Evolutionary conservation across 2,797 vertebrate species (phyloP), one percentile per base, ranked within the genome.

Genomic region (Sparidentex hasta): DNA sequence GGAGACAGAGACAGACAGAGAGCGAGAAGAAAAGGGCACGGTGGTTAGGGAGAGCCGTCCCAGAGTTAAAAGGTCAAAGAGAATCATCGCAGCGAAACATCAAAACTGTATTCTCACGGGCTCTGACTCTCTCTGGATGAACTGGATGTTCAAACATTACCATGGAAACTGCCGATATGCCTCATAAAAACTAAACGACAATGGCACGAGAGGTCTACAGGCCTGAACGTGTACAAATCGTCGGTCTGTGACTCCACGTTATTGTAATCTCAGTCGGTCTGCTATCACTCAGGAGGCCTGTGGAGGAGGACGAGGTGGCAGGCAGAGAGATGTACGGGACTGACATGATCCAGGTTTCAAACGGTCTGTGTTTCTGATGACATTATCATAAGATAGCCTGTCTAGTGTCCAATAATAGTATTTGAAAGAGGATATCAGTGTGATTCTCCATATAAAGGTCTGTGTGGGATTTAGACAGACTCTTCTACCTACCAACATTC

Each of bases 61-160:
- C 50, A 51, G 38, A 85, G 81, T 77, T 75, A 65, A 85, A 91
- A 90, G 87, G 90, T 91, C 88, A 89, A 38, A 6, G 52, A 58
- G 69, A 77, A 79, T 57, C 81, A 86, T 85, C 80, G 67, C 65
- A 61, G 75, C 74, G 27, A 58, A 87, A 80, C 70, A 61, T 66
- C 69, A 25, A 3, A 71, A 18, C 71, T 50, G 68, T 54, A 62
- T 27, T 44, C 77, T 70, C 58, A 47, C 44, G 7, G 44, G 41
- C 61, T 50, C 65, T 16, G 5, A 48, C 67, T 85, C 78, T 57
- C 48, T 54, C 66, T 2, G 56, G 58, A 70, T 72, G 18, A 80
- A 76, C 61, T 17, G 58, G 38, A 29, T 71, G 72, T 68, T 57
- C 33, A 33, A 25, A 21, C 33, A 72, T 87, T 16, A 55, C 76